phyloP scores from a whole-genome alignment of 2,113 vertebrate species.

The Melanerpes formicivorus region DNA sequence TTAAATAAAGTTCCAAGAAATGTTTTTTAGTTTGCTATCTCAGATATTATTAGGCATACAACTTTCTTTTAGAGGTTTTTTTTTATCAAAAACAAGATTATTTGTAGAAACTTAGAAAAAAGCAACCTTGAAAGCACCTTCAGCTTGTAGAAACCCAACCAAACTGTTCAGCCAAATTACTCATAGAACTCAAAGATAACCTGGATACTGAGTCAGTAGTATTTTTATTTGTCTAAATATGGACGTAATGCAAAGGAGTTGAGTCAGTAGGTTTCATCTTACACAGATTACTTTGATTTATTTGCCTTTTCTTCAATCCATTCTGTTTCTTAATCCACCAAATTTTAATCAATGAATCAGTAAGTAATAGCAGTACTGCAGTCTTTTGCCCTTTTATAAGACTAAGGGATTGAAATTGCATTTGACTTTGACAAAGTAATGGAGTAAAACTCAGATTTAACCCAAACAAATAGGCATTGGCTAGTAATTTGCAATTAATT shows the following conservation, averaged over 20 bases:
- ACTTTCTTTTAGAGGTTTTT: neutral
- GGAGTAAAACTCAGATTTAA: neutral
- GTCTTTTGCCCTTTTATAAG: neutral
- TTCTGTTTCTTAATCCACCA: fast-evolving
- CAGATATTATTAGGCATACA: neutral
- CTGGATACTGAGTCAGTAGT: neutral
- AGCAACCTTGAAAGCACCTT: neutral
- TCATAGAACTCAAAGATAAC: neutral
- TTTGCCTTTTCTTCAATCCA: neutral
- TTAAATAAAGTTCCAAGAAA: neutral
- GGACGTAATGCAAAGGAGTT: neutral
- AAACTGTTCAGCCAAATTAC: neutral
- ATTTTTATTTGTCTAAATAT: neutral
- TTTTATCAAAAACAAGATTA: neutral
- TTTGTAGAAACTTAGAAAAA: neutral
- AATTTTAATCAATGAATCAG: neutral
- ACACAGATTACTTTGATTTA: neutral
- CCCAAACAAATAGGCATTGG: neutral
- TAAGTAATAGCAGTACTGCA: neutral
- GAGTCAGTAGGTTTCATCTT: neutral
- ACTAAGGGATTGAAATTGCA: neutral
- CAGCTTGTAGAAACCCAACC: neutral
- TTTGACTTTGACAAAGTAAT: neutral
- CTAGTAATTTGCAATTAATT: neutral
- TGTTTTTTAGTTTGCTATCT: neutral